Base-by-base conservation (phyloP, 53 echinoderm and acorn worm genomes). In the Arbacia lixula region DNA sequence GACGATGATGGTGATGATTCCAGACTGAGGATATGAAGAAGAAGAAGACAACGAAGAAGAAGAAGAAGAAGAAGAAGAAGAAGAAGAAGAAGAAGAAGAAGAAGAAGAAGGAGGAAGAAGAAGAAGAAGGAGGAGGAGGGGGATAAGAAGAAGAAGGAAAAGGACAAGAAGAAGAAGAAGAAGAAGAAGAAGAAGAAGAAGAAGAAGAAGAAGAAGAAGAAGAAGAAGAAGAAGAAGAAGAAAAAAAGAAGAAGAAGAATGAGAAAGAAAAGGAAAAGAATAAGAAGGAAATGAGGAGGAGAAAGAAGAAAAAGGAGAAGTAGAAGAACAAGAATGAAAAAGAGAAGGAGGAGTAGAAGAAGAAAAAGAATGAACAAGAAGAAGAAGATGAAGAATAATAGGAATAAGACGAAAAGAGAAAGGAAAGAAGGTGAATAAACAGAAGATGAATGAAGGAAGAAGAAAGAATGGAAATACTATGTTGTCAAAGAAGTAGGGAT, bases 171-270 rank as follows among this genome's bases (percentile, higher is more conserved):
- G 52, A 51, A 51, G 52, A 51, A 51, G 52, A 60, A n/a, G 36
- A 34, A 60, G 61, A 60, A n/a, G 20, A n/a, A 30, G 36, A 68
- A 30, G 33, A 20, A 68, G 69, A 68, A 68, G 69, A 68, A 68
- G 69, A 30, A 68, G 33, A 30, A 30, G 36, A 68, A 34, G 33
- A 30, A 30, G 69, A 36, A 30, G 69, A 20, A 68, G 69, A 36
- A 30, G 69, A 68, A 30, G 69, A 30, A 30, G 69, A 68, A 30
- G 69, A 68, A 68, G 69, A 68, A 30, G 69, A 11, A n/a, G n/a
- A n/a, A n/a, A n/a, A n/a, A n/a, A n/a, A n/a, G n/a, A n/a, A n/a
- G n/a, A n/a, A n/a, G n/a, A n/a, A n/a, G n/a, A n/a, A n/a, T n/a
- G n/a, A n/a, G n/a, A n/a, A n/a, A n/a, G n/a, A 63, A 22, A 16